A percentile compares a stretch with the other conserved stretches of the same genome.
Evolutionary conservation across 2,888 invertebrate genomes (phyloP).

Genomic region (Acrocera orbiculus): DNA sequence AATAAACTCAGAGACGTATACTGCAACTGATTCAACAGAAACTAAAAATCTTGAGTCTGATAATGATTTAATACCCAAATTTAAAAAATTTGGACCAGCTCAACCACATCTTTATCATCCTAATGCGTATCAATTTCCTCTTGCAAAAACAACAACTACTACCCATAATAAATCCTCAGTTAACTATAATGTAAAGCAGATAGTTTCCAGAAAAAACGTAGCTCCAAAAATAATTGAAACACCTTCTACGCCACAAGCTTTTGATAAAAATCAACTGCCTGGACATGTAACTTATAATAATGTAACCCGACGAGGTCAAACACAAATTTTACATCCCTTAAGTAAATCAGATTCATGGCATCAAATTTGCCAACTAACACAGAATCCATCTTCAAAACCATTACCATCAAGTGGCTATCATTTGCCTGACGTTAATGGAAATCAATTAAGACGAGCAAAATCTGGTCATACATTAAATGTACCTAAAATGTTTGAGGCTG

Average conservation of each 20-base stretch:
- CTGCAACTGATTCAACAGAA: not conserved
- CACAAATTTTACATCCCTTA: too few species aligned
- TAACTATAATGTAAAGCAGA: too few species aligned
- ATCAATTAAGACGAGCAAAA: slow-evolving; percentile 38
- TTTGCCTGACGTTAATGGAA: slow-evolving; percentile 20
- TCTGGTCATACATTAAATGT: slow-evolving; percentile 56
- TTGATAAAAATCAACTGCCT: slow-evolving; percentile 17
- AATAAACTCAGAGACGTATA: not conserved
- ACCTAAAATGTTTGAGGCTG: slow-evolving; percentile 68
- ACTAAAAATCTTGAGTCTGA: too few species aligned
- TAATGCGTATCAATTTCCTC: slow-evolving; percentile 26
- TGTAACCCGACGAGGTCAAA: too few species aligned
- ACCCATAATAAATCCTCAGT: too few species aligned
- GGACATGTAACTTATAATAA: slow-evolving; percentile 28
- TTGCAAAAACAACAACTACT: slow-evolving; percentile 9
- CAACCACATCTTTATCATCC: slow-evolving; percentile 28
- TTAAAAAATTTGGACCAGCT: slow-evolving; percentile 29
- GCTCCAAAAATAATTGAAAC: slow-evolving; percentile 23
- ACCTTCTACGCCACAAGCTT: slow-evolving; percentile 23
- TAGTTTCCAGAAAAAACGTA: slow-evolving; percentile 5
- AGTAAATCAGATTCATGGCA: slow-evolving; percentile 70
- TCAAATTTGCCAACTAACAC: slow-evolving; percentile 36
- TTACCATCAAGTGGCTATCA: slow-evolving; percentile 24
- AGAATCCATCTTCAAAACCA: slow-evolving; percentile 17
- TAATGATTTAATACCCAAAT: slow-evolving; percentile 24